These are phyloP conservation scores for Epirrita christyi DNA, from an alignment of 2,888 invertebrate species.

Conservation along the genomic window DNA sequence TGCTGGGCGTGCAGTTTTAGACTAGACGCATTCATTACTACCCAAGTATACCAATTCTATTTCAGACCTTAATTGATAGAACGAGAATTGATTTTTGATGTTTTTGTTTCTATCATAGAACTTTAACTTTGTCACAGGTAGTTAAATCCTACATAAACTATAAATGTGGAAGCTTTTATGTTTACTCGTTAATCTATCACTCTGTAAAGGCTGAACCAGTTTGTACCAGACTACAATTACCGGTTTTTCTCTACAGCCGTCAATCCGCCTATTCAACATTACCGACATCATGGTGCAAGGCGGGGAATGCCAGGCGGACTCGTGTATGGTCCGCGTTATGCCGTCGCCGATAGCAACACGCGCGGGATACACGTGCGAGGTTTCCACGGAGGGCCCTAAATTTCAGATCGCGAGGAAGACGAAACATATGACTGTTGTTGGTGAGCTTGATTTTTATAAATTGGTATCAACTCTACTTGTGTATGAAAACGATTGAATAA, in stretches of 20 bases:
- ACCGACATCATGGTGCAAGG: constrained; percentile 75
- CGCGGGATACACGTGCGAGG: constrained; percentile 75
- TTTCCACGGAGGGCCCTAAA: constrained; percentile 78
- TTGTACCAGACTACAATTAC: background rate
- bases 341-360: constrained; percentile 70
- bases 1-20: too few species aligned
- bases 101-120: too few species aligned
- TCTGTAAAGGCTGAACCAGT: too few species aligned
- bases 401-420: constrained; percentile 76
- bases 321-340: constrained; percentile 74
- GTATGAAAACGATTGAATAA: too few species aligned
- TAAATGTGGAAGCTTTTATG: background rate
- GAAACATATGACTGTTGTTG: constrained; percentile 80
- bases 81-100: too few species aligned
- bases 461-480: background rate
- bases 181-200: too few species aligned
- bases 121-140: too few species aligned
- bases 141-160: too few species aligned
- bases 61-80: too few species aligned
- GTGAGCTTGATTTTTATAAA: constrained; percentile 51
- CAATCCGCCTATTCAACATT: constrained; percentile 74
- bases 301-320: constrained; percentile 67
- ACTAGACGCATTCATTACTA: too few species aligned
- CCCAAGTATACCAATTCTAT: too few species aligned
- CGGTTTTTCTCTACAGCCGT: constrained; percentile 56